Base-by-base conservation (phyloP, 2,797 vertebrate species). In the Eurystomus glaucurus region DNA sequence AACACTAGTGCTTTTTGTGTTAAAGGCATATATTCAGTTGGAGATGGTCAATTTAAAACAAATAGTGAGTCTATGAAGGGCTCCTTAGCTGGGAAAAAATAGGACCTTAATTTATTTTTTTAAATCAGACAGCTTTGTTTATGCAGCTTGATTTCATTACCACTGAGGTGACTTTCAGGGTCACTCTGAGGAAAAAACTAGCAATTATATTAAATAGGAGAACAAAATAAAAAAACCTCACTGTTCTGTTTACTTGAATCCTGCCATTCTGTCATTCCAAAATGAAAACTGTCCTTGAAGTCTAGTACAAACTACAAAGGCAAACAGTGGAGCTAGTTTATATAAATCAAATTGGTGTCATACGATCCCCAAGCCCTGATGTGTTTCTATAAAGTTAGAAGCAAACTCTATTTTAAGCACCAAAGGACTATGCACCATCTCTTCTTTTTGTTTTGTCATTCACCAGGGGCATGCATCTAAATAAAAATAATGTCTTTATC, bases 241-340 rank as follows among this genome's bases (percentile, higher is more conserved):
- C 80, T 89, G 84, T 88, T 96, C 71, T 96, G 92, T 94, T 96
- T 96, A 94, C 61, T 96, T 90, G 92, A 90, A 92, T 97, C 89
- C 96, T 96, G 88, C 93, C 93, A 83, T 97, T 94, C 94, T 96
- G 94, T 96, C 90, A 93, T 83, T 94, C 84, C 90, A 95, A 79
- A 88, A 51, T 82, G 86, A 97, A 92, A 87, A 91, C 92, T 97
- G 97, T 94, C 96, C 95, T 97, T 97, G 97, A 96, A 96, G 50
- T 90, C 21, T 64, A 33, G 84, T 83, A 77, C 90, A 96, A 80
- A 72, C 25, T 91, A 61, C 81, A 96, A 95, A 97, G 92, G 95
- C 93, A 94, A 96, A 88, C 11, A 71, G 64, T 89, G n/a, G 80
- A 93, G 92, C 60, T 82, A 85, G 88, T 94, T 96, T 94, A 74